Base-by-base conservation (phyloP, 2,113 vertebrate species). In the Ranitomeya imitator region DNA sequence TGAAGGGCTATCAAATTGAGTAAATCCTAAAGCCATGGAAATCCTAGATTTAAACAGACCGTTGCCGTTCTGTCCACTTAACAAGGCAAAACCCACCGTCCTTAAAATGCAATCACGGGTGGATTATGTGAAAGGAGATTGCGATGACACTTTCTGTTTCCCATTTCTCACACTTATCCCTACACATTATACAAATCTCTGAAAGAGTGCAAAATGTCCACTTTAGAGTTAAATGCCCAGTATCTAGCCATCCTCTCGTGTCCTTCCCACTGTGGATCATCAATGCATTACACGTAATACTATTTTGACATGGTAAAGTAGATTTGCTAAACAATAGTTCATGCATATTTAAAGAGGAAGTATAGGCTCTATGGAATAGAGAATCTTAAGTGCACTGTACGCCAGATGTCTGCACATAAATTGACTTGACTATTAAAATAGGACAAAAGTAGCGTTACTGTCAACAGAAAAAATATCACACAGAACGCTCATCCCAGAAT, bases 281-380 rank as follows among this genome's bases (percentile, higher is more conserved):
- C 60, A 2, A 92, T 90, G 89, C 55, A 90, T 91, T 93, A 92
- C 88, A 88, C 78, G 92, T 92, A 90, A 93, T 94, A 92, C 71
- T 93, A 92, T 95, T 94, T 95, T 96, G 95, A 96, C 95, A 95
- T 90, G 61, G 76, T 90, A 89, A 93, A 92, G 90, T 93, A 87
- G 89, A 92, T 92, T 92, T 93, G 92, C 92, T 92, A 92, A 95
- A 93, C 90, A 93, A 93, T 91, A 90, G 83, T 91, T 95, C 90
- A 94, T 95, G 89, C 91, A 95, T 96, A 95, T 96, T 97, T 97
- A 93, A 96, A 93, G 85, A 92, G 93, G 92, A 95, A 93, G 93
- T 93, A 92, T 83, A 93, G 90, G 90, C 90, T 94, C 90, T 90
- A 90, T 90, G 84, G 89, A 78, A 93, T 88, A 90, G 91, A 81